Evolutionary conservation across 92 coral and sea anemone species (phyloP), one percentile per base, ranked within the genome.

Genomic region (Blastomussa wellsi): DNA sequence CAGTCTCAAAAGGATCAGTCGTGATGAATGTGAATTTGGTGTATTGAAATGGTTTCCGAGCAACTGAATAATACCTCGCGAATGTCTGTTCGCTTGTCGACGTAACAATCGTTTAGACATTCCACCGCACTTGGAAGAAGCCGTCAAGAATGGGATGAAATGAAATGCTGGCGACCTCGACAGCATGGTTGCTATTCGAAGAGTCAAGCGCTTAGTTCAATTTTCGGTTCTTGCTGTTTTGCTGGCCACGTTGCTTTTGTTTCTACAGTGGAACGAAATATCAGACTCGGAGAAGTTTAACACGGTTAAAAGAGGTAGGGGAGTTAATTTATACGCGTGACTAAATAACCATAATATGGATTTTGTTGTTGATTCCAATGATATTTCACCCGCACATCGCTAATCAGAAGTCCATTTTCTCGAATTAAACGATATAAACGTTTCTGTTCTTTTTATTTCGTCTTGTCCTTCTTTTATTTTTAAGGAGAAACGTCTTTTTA

Each of bases 171-270:
- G 59, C 37, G 52, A 67, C 4, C 20, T 41, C 22, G 72, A 74
- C 79, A 83, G 73, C 47, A 94, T 94, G 98, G 95, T 94, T 20
- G 93, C 91, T 29, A 74, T 79, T 9, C 92, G 90, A 41, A 79
- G 91, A 69, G 88, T 90, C 80, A 94, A 92, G 41, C 93, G 86
- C 49, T 69, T 90, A 20, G 55, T 88, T 26, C 92, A 92, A 74
- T 83, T 90, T 52, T 81, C 94, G 36, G 77, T 91, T 28, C 80
- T 90, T 32, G 92, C 82, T 42, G 80, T 92, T 53, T 22, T 92
- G 14, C 64, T 86, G 64, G 79, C 86, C 32, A 81, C 93, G 26
- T 39, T 83, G 24, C 77, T 92, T 2, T 78, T 88, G 60, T 70
- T 94, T 42, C 77, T 88, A 22, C 89, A 88, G 71, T 82, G 95